Conservation (phyloP, 2,113 vertebrate genomes). For the Crotalus tigris region DNA sequence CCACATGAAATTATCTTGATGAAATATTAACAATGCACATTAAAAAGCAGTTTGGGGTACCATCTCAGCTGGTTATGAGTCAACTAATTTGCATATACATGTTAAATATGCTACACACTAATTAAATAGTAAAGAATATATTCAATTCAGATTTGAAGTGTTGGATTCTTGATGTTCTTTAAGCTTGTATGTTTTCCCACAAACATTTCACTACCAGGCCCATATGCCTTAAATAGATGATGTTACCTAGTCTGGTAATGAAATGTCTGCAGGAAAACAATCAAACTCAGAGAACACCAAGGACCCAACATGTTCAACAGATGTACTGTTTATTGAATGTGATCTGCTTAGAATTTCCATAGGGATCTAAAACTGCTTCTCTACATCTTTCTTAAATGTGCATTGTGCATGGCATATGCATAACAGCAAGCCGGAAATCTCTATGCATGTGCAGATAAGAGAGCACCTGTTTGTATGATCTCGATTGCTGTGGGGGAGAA, state of each 20-base stretch:
- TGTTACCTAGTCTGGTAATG: neutral
- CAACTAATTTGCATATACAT: neutral
- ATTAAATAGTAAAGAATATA: neutral
- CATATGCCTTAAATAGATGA: neutral
- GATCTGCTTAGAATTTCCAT: neutral
- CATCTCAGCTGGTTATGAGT: neutral
- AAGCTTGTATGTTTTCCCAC: neutral
- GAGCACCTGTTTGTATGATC: neutral
- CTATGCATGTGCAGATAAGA: neutral
- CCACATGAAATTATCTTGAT: neutral
- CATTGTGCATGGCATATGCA: neutral
- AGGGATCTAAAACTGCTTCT: neutral
- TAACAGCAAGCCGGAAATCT: neutral
- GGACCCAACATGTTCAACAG: neutral
- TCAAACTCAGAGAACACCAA: neutral
- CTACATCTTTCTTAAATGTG: neutral
- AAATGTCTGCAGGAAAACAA: neutral
- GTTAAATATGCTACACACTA: neutral
- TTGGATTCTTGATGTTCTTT: neutral
- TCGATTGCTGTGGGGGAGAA: neutral
- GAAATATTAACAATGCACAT: neutral
- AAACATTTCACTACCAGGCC: neutral
- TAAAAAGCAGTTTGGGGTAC: neutral
- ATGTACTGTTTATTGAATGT: neutral
- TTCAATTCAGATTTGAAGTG: neutral